A percentile compares a stretch with the other conserved stretches of the same genome.
phyloP scores from a whole-genome alignment of 2,797 vertebrate species.

The Megalops cyprinoides region DNA sequence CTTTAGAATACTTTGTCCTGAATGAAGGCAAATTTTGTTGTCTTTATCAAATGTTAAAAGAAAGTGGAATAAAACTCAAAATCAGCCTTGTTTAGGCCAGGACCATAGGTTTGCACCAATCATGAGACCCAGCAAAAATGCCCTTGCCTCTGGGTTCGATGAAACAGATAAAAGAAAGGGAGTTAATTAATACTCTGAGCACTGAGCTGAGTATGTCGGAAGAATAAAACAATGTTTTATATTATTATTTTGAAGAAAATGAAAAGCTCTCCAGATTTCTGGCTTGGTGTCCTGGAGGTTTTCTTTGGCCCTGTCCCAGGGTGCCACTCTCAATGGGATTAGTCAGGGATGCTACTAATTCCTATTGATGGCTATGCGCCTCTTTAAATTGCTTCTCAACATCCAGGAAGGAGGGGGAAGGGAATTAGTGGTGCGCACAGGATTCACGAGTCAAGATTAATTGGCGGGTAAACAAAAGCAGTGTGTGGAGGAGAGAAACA shows the following conservation, averaged over 20 bases:
- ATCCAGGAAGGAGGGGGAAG: conserved; percentile 73
- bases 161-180: neutral
- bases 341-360: conserved; percentile 92
- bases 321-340: conserved; percentile 88
- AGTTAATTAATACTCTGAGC: neutral
- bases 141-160: neutral
- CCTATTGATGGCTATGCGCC: conserved; percentile 92
- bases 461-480: conserved; percentile 51
- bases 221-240: too few species aligned
- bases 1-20: neutral
- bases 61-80: neutral
- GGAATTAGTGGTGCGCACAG: conserved; percentile 84
- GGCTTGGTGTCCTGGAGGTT: neutral
- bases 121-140: neutral
- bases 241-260: conserved; percentile 1
- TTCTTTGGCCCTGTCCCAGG: conserved; percentile 74
- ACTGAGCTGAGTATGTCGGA: neutral
- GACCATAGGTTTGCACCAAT: neutral
- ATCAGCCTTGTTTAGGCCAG: neutral
- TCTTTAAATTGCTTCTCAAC: conserved; percentile 92
- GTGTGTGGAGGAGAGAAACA: neutral
- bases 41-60: neutral
- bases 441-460: conserved; percentile 85
- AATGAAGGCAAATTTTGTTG: neutral
- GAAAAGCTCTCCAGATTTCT: neutral